Evolutionary conservation across 2,797 vertebrate genomes (phyloP).

Genomic region (Novumbra hubbsi): DNA sequence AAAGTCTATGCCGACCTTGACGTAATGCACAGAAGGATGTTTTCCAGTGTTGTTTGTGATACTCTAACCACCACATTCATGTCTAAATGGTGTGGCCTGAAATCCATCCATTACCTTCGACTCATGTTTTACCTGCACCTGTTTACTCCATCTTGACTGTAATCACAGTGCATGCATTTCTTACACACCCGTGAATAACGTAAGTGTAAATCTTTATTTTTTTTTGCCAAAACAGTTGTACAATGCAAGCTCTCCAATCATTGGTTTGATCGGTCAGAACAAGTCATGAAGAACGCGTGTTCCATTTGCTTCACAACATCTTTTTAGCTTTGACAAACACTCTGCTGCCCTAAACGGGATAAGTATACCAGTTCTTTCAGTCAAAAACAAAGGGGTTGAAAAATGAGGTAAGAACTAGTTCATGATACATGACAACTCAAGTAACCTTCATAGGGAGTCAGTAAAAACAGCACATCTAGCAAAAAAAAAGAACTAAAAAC

Average conservation of each 20-base stretch:
- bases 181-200: conserved; percentile 8
- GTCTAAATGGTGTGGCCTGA: neutral
- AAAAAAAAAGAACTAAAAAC: conserved; percentile 37
- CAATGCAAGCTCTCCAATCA: conserved; percentile 38
- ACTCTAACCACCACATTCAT: neutral
- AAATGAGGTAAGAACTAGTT: neutral
- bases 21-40: neutral
- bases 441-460: conserved; percentile 1
- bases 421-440: conserved; percentile 4
- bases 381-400: neutral
- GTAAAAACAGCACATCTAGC: conserved; percentile 29
- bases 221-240: conserved; percentile 53
- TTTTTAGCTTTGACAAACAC: conserved; percentile 22
- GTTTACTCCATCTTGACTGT: neutral
- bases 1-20: neutral
- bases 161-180: neutral
- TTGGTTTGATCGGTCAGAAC: conserved; percentile 9
- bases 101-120: neutral
- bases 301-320: neutral
- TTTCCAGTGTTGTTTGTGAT: neutral
- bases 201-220: conserved; percentile 65
- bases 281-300: neutral
- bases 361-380: neutral
- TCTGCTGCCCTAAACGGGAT: neutral
- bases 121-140: neutral